Conservation (phyloP, 35 echinoderm and acorn worm species). For the Ophiothrix spiculata region DNA sequence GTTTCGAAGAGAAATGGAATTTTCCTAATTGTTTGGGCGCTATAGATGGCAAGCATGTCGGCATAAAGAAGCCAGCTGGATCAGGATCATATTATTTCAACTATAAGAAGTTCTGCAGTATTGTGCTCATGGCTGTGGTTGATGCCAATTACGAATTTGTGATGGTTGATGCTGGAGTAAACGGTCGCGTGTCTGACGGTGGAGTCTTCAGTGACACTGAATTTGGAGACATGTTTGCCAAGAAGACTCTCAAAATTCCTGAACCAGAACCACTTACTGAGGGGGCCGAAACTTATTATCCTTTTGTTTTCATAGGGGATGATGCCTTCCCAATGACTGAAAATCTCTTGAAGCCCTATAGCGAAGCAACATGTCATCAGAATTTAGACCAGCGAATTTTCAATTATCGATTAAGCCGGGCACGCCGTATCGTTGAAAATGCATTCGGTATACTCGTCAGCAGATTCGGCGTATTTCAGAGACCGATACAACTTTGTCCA, state of each 20-base stretch:
- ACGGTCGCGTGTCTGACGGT: background rate
- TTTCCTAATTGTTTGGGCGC: background rate
- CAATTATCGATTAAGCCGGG: background rate
- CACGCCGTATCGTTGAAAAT: slow-evolving; percentile 16
- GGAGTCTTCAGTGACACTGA: background rate
- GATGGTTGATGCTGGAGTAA: background rate
- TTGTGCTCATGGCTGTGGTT: background rate
- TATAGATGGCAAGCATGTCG: slow-evolving; percentile 16
- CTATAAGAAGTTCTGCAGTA: background rate
- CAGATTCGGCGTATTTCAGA: background rate
- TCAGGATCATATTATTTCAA: background rate
- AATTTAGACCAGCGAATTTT: background rate
- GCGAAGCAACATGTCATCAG: too few species aligned
- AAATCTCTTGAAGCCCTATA: background rate
- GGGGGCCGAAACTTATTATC: background rate
- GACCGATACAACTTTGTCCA: background rate
- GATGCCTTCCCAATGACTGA: background rate
- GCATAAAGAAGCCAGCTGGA: background rate
- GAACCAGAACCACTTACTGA: background rate
- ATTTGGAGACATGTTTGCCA: background rate
- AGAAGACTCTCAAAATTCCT: background rate
- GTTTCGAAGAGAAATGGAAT: background rate
- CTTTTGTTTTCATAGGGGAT: background rate
- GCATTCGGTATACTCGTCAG: slow-evolving; percentile 21
- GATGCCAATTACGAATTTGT: background rate